These are phyloP conservation scores for Heteropelma amictum DNA, from an alignment of 2,888 invertebrate species.

Conservation along the genomic window DNA sequence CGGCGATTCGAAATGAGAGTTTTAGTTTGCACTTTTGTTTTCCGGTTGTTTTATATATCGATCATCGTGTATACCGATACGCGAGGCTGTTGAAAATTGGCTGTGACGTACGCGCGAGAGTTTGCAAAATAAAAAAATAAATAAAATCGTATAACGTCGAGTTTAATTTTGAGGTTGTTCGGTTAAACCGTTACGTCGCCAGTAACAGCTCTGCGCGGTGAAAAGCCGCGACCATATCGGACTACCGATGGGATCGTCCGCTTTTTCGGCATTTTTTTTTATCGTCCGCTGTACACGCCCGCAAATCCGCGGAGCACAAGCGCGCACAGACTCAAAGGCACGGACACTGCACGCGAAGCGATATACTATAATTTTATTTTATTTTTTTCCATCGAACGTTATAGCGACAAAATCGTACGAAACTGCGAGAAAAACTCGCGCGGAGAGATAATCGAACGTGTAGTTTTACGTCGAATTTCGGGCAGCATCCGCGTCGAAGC, in stretches of 20 bases:
- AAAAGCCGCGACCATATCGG: constrained; percentile 11
- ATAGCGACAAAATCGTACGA: constrained; percentile 33
- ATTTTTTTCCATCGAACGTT: constrained; percentile 41
- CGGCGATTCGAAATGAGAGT: constrained; percentile 9
- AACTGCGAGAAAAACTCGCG: constrained; percentile 11
- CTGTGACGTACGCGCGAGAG: constrained; percentile 7
- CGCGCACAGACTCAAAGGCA: background rate
- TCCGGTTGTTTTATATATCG: constrained; percentile 29
- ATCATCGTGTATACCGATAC: constrained; percentile 22
- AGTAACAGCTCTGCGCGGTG: constrained; percentile 30
- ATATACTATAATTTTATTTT: no score
- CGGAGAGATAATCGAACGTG: background rate
- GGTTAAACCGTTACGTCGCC: constrained; percentile 47
- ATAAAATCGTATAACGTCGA: constrained; percentile 18
- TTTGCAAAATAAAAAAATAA: background rate
- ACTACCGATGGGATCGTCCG: background rate
- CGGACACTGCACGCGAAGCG: background rate
- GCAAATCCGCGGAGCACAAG: constrained; percentile 5
- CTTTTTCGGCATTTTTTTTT: constrained; percentile 31
- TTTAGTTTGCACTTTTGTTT: constrained; percentile 27
- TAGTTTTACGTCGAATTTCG: background rate
- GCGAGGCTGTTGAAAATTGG: constrained; percentile 15
- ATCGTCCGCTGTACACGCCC: background rate
- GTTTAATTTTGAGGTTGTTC: constrained; percentile 45
- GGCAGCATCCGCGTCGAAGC: background rate